Base-by-base conservation (phyloP, 2,888 invertebrate genomes). In the Mamestra brassicae region DNA sequence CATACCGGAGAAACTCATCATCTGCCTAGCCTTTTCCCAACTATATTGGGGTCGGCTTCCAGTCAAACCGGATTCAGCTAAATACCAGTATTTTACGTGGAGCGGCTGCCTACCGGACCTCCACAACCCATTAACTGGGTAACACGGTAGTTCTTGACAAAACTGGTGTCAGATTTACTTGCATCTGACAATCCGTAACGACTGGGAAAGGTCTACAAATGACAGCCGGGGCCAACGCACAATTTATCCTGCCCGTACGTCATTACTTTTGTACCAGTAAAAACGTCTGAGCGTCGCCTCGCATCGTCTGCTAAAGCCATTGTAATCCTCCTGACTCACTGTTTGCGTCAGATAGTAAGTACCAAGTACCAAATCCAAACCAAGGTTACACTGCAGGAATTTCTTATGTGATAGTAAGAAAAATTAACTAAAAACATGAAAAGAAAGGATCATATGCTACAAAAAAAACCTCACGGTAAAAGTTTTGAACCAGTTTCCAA, bases 401-500 rank as follows among this genome's bases (percentile, higher is more conserved):
- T 64, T 63, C 10, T 34, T 47, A 0, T 57, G 13, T 36, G 7
- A 13, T 1, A 26, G 10, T 8, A 45, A 1, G 1, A 15, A 13
- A 15, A 45, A 45, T 45, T 3, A 26, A 42, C n/a, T 11, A 47
- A 42, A 60, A 11, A 4, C 26, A 17, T 42, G 3, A 55, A 62
- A 55, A 11, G 5, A 57, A 57, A 36, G 13, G 13, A 26, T 13
- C 47, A 2, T 38, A n/a, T 6, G 17, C 54, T 11, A 36, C 36
- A 36, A 47, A 61, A 61, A 62, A 4, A 13, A 42, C 34, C 61
- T 50, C 4, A 52, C 34, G 36, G 50, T 55, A 62, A 63, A 69
- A 42, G 77, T 58, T 26, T 26, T 77, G 70, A 52, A 77, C 70
- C 47, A 76, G 45, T 47, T 77, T 77, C 47, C 47, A 61, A 77